These are phyloP conservation scores for Sebastes diploproa DNA, from an alignment of 2,797 vertebrate genomes.

Conservation along the genomic window DNA sequence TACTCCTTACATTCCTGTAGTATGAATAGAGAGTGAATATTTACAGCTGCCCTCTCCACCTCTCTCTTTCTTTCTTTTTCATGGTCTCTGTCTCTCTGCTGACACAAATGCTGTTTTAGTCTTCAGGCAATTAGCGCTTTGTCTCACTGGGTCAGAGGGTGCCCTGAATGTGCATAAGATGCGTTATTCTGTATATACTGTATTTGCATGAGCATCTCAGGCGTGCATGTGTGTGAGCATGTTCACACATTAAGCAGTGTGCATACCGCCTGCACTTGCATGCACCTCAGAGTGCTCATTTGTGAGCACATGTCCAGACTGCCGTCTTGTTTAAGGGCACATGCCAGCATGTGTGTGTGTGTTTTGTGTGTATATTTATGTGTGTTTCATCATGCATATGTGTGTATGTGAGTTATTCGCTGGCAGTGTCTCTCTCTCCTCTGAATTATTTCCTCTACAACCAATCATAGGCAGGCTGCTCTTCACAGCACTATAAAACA, in stretches of 20 bases:
- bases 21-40: constrained; percentile 8
- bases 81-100: constrained; percentile 15
- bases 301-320: not conserved
- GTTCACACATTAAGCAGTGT: not conserved
- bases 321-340: not conserved
- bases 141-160: constrained; percentile 27
- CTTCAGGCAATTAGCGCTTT: constrained; percentile 25
- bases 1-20: not conserved
- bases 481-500: constrained; percentile 44
- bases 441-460: constrained; percentile 38
- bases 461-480: constrained; percentile 22
- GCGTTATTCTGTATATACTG: not conserved
- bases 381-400: constrained; percentile 1
- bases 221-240: constrained; percentile 2
- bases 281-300: not conserved
- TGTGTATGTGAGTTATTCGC: constrained; percentile 17
- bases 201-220: constrained; percentile 6
- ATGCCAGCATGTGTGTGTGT: not conserved
- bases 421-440: constrained; percentile 17
- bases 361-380: not conserved
- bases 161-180: constrained; percentile 32
- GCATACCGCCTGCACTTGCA: not conserved
- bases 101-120: constrained; percentile 37
- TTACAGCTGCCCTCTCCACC: constrained; percentile 15
- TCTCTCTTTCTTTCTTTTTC: constrained; percentile 8